phyloP scores from a whole-genome alignment of 2,113 vertebrate genomes.

The Telmatochromis sp. region DNA sequence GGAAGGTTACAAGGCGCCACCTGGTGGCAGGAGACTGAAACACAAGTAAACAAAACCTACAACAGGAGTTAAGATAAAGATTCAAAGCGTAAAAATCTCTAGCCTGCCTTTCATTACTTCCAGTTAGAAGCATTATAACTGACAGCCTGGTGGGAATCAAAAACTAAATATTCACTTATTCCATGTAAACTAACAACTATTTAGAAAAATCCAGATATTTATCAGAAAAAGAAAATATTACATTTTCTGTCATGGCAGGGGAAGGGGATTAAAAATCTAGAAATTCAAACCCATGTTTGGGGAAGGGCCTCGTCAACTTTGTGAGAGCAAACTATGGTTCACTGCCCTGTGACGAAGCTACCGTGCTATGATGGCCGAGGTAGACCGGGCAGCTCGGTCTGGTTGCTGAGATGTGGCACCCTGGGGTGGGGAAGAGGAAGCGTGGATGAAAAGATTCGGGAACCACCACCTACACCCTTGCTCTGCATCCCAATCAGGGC shows the following conservation, averaged over 20 bases:
- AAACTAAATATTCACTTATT: fast-evolving
- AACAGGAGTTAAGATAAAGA: too few species aligned
- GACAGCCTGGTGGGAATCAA: background rate
- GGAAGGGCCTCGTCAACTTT: background rate
- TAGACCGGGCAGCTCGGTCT: fast-evolving
- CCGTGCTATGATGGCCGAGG: background rate
- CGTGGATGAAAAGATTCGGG: too few species aligned
- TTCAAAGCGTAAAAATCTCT: background rate
- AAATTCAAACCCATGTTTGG: background rate
- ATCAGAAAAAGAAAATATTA: background rate
- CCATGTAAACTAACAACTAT: background rate
- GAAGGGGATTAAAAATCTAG: background rate
- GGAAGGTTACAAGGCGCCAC: too few species aligned
- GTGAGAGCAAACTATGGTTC: background rate
- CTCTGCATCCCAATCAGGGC: too few species aligned
- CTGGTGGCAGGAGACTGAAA: too few species aligned
- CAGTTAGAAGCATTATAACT: too few species aligned
- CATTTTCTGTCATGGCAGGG: background rate
- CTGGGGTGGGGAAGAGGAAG: background rate
- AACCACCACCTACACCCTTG: too few species aligned
- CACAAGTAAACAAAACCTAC: too few species aligned
- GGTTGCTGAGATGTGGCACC: fast-evolving
- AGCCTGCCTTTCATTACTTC: background rate
- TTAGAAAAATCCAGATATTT: background rate
- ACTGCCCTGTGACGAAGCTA: background rate